A percentile compares a stretch with the other conserved stretches of the same genome.
Conservation (phyloP, 2,888 invertebrate genomes). For the Gibbula magus region DNA sequence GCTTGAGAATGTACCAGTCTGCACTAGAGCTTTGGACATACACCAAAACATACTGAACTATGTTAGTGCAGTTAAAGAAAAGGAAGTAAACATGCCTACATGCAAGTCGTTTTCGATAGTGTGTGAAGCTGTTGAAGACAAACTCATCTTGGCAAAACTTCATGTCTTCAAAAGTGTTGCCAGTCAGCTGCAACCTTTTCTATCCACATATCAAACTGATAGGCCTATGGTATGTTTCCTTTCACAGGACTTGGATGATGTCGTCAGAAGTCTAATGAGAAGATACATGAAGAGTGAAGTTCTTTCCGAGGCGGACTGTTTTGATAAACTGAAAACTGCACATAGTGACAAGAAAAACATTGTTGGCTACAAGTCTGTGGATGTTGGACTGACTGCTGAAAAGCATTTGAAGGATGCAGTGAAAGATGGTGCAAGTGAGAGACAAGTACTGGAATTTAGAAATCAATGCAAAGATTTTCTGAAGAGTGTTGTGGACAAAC, state of each 20-base stretch:
- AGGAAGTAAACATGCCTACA: conserved; percentile 32
- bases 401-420: conserved; percentile 17
- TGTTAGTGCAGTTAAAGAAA: conserved; percentile 34
- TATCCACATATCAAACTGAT: conserved; percentile 34
- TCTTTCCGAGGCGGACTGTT: conserved; percentile 16
- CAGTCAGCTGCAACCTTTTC: conserved; percentile 33
- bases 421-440: conserved; percentile 30
- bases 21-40: conserved; percentile 35
- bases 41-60: conserved; percentile 33
- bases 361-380: conserved; percentile 29
- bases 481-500: neutral
- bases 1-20: conserved; percentile 46
- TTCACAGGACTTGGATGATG: conserved; percentile 16
- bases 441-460: conserved; percentile 34
- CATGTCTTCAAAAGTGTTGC: conserved; percentile 36
- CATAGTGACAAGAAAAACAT: neutral
- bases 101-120: conserved; percentile 39
- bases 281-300: no score
- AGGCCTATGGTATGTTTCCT: conserved; percentile 39
- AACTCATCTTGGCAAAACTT: conserved; percentile 35
- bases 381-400: conserved; percentile 30
- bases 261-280: conserved; percentile 33
- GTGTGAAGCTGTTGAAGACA: no score
- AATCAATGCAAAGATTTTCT: conserved; percentile 29
- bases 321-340: neutral